These are phyloP conservation scores for Spea bombifrons DNA, from an alignment of 2,113 vertebrate species.

Conservation along the genomic window DNA sequence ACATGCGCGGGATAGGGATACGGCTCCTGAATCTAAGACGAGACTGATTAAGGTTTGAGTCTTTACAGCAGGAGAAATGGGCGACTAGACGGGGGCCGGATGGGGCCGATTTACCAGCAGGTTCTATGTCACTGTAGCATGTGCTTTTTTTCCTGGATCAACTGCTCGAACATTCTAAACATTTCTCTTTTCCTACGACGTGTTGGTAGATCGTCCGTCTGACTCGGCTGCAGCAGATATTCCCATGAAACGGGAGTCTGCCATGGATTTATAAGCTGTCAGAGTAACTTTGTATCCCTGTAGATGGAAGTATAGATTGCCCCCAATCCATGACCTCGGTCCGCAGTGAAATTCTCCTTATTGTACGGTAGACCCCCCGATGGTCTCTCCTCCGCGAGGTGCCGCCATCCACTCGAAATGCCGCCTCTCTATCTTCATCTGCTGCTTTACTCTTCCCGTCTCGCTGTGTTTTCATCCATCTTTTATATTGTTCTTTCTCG, in stretches of 20 bases:
- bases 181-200: too few relatives aligned
- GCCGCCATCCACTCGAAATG: background rate
- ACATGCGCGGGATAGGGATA: too few relatives aligned
- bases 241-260: background rate
- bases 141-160: too few relatives aligned
- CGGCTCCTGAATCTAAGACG: too few relatives aligned
- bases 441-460: background rate
- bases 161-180: too few relatives aligned
- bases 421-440: background rate
- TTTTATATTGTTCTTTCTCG: conserved; percentile 18
- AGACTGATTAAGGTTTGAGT: too few relatives aligned
- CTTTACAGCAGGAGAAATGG: too few relatives aligned
- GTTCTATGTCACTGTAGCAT: too few relatives aligned
- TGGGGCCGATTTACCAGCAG: too few relatives aligned
- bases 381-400: too few relatives aligned
- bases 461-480: background rate
- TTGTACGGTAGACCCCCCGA: background rate
- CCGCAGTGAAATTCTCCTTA: background rate
- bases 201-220: background rate
- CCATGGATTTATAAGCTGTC: background rate
- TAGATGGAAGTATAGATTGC: background rate
- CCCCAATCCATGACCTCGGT: background rate
- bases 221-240: background rate
- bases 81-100: too few relatives aligned
- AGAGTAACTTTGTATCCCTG: background rate